phyloP scores from a whole-genome alignment of 2,797 vertebrate genomes.

The Stomatorhinus walkeri region DNA sequence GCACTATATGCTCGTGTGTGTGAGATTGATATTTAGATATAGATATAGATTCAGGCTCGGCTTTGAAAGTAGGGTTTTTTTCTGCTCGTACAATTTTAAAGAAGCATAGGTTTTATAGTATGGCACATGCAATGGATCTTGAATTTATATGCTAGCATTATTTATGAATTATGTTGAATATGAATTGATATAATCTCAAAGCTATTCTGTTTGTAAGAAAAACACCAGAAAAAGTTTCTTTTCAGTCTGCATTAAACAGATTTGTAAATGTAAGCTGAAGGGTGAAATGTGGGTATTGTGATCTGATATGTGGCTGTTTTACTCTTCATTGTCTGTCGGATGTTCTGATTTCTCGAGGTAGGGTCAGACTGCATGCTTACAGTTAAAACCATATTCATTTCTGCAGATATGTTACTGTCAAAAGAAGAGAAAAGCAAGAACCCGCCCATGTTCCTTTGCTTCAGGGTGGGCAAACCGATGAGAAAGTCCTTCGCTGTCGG shows the following conservation, averaged over 20 bases:
- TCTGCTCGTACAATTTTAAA: not conserved
- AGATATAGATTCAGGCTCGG: not conserved
- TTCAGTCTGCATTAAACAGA: not conserved
- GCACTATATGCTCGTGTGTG: not conserved
- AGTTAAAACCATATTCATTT: not conserved
- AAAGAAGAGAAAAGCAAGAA: constrained; percentile 93
- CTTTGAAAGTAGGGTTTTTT: not conserved
- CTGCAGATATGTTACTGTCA: constrained; percentile 82
- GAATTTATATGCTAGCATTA: not conserved
- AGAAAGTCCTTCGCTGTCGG: constrained; percentile 84
- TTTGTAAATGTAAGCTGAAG: not conserved
- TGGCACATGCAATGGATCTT: not conserved
- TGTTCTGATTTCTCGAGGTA: not conserved
- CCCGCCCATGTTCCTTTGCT: constrained; percentile 97
- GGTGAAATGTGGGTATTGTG: not conserved
- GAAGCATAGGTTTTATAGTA: not conserved
- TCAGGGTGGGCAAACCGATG: constrained; percentile 97
- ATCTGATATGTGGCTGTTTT: not conserved
- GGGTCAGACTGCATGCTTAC: not conserved
- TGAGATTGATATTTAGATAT: not conserved
- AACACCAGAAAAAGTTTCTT: too few relatives aligned
- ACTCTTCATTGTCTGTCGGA: not conserved
- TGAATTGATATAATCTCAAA: not conserved
- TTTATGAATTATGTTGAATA: not conserved
- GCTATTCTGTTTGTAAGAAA: not conserved